phyloP scores from a whole-genome alignment of 2,797 vertebrate genomes.

The Sciaenops ocellatus region DNA sequence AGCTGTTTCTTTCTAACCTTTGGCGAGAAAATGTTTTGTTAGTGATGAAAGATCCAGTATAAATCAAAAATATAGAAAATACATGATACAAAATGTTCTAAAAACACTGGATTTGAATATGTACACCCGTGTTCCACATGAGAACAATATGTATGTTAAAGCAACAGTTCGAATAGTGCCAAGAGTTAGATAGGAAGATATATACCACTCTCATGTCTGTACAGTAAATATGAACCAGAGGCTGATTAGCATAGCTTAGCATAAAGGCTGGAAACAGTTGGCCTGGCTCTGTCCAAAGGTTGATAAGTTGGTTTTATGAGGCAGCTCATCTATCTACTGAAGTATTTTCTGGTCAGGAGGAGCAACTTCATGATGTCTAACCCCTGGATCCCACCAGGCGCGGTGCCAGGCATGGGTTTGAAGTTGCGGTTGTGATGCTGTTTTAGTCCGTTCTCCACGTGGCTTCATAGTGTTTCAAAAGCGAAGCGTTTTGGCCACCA shows the following conservation, averaged over 20 bases:
- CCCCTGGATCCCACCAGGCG: too few relatives aligned
- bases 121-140: background rate
- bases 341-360: background rate
- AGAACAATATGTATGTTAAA: slow-evolving; percentile 5
- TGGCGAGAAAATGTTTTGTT: background rate
- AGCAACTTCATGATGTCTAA: background rate
- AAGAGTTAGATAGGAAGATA: background rate
- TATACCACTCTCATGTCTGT: background rate
- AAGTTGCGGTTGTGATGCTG: too few relatives aligned
- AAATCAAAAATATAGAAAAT: background rate
- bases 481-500: too few relatives aligned
- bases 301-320: background rate
- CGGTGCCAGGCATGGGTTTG: too few relatives aligned
- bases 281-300: background rate
- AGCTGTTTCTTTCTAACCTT: background rate
- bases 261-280: background rate
- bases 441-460: too few relatives aligned
- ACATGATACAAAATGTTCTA: background rate
- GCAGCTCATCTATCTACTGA: background rate
- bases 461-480: too few relatives aligned
- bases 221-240: background rate
- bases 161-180: background rate
- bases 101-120: slow-evolving; percentile 22
- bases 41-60: slow-evolving; percentile 10
- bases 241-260: slow-evolving; percentile 18